These are phyloP conservation scores for Catharus bicknelli DNA, from an alignment of 2,113 vertebrate species.

Conservation along the genomic window DNA sequence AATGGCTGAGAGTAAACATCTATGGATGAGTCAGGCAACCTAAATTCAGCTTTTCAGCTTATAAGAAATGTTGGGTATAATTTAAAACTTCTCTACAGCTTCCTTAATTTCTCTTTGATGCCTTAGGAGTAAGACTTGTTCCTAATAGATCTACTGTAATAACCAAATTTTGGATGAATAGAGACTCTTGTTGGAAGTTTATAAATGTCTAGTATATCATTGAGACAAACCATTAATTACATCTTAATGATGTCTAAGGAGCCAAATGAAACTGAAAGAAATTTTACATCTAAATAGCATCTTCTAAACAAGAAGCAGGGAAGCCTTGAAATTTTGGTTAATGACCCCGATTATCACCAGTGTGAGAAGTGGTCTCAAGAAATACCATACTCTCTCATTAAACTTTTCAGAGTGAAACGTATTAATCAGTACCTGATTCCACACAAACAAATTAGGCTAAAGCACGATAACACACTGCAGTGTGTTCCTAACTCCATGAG, in stretches of 20 bases:
- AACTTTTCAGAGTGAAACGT: no score
- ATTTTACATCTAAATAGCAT: slow-evolving; percentile 40
- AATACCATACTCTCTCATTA: background rate
- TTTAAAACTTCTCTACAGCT: slow-evolving; percentile 28
- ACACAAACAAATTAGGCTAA: no score
- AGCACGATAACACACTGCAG: no score
- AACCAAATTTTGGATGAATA: slow-evolving; percentile 12
- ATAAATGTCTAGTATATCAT: background rate
- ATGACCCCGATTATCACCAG: background rate
- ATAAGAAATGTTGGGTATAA: background rate
- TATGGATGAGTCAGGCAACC: background rate
- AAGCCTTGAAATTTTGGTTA: slow-evolving; percentile 9
- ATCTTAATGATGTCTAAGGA: slow-evolving; percentile 59
- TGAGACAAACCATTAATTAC: slow-evolving; percentile 44
- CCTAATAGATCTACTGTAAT: slow-evolving; percentile 20
- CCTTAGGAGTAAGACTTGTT: slow-evolving; percentile 12
- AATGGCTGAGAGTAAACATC: background rate
- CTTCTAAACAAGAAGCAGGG: background rate
- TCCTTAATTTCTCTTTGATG: slow-evolving; percentile 41
- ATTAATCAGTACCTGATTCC: no score
- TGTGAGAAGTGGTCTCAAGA: background rate
- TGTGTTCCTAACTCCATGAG: no score
- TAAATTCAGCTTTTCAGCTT: background rate
- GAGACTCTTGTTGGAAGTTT: background rate
- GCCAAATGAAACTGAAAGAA: slow-evolving; percentile 20